Conservation (phyloP, 1,140 invertebrate species). For the Mactra quadrangularis region DNA sequence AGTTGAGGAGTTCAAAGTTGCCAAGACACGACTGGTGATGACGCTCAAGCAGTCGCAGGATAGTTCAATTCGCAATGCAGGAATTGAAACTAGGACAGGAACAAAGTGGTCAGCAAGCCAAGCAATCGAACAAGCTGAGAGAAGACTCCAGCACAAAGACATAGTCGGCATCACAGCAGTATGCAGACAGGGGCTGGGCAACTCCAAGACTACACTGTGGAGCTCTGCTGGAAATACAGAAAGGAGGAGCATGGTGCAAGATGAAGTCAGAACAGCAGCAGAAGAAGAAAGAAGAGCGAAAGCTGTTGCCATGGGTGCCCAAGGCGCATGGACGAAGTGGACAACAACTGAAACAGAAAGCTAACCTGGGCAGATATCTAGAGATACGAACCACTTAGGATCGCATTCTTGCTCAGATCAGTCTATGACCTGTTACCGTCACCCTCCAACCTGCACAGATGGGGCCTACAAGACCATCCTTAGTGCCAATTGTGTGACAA, state of each 20-base stretch:
- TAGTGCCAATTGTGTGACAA: background rate
- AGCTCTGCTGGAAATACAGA: too few species aligned
- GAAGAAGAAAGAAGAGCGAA: background rate
- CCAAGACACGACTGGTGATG: slow-evolving; percentile 4
- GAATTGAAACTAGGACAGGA: background rate
- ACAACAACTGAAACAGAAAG: background rate
- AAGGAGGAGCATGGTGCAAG: background rate
- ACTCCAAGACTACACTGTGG: background rate
- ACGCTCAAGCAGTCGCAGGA: background rate
- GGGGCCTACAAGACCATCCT: background rate
- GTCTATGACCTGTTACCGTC: background rate
- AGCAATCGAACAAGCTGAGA: too few species aligned
- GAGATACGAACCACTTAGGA: background rate
- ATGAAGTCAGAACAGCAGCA: background rate
- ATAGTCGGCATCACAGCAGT: background rate
- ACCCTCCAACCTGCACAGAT: background rate
- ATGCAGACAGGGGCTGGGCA: background rate
- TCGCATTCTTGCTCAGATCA: background rate
- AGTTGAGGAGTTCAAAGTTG: slow-evolving; percentile 13
- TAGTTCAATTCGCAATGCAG: background rate
- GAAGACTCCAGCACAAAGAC: background rate
- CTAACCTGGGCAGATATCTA: too few species aligned
- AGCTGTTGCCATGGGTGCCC: too few species aligned
- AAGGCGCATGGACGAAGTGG: too few species aligned
- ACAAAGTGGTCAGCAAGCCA: background rate